Percentiles rank a stretch among this genome's conserved stretches.
Conservation (phyloP, 2,113 vertebrate species). For the Puffinus mauretanicus region DNA sequence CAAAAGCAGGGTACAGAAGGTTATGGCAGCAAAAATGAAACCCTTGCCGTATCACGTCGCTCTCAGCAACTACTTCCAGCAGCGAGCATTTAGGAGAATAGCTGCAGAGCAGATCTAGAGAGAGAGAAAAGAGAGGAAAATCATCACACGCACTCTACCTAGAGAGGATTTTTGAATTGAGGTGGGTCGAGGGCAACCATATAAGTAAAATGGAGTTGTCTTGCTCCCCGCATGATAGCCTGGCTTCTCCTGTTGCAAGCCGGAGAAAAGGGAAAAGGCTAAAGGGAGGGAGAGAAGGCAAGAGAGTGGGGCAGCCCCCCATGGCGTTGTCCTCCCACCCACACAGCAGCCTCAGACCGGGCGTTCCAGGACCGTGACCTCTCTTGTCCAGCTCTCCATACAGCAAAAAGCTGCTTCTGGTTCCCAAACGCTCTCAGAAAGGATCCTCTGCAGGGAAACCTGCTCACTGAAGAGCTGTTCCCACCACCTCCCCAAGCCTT, state of each 20-base stretch:
- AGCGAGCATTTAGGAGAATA: background rate
- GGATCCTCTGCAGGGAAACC: background rate
- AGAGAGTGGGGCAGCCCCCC: background rate
- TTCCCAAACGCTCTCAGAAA: background rate
- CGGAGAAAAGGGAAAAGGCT: background rate
- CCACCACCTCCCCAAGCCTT: background rate
- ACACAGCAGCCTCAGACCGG: background rate
- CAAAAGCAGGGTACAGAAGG: conserved; percentile 17
- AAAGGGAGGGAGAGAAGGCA: background rate
- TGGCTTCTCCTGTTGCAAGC: background rate
- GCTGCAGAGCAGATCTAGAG: background rate
- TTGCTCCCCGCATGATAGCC: background rate
- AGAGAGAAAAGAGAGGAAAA: background rate
- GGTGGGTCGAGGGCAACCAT: background rate
- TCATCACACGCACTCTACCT: background rate
- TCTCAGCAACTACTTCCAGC: conserved; percentile 43
- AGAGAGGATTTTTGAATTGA: background rate
- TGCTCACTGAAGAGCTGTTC: background rate
- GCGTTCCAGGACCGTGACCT: background rate
- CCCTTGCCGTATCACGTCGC: background rate
- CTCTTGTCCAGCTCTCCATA: background rate
- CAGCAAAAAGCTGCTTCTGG: background rate
- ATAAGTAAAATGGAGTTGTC: background rate
- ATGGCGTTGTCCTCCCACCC: accelerated
- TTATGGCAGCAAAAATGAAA: conserved; percentile 26